Evolutionary conservation across 2,888 invertebrate genomes (phyloP).

Genomic region (Caenorhabditis virilis): DNA sequence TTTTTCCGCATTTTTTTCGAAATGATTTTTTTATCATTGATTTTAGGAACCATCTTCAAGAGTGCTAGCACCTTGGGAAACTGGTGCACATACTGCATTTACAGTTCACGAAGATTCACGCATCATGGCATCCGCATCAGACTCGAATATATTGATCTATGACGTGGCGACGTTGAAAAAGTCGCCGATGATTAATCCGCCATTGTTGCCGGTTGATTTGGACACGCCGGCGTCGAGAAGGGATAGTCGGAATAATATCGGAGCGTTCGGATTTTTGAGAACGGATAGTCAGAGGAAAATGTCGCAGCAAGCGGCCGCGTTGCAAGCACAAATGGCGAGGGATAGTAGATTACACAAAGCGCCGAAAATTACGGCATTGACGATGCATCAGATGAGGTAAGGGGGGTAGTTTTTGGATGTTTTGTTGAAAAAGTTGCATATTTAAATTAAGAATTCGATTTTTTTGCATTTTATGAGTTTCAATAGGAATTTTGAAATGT

Average conservation of each 20-base stretch:
- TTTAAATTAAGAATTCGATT: too few species aligned
- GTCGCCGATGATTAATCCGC: constrained; percentile 12
- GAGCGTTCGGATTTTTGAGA: constrained; percentile 17
- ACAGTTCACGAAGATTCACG: constrained; percentile 24
- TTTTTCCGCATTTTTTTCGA: not conserved
- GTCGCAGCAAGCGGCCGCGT: constrained; percentile 1
- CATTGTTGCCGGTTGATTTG: not conserved
- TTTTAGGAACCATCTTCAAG: constrained; percentile 16
- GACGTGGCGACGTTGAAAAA: constrained; percentile 12
- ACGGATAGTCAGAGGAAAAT: constrained; percentile 8
- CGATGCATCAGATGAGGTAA: constrained; percentile 41
- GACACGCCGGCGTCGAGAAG: not conserved
- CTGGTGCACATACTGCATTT: constrained; percentile 10
- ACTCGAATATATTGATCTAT: constrained; percentile 13
- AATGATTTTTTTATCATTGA: not conserved
- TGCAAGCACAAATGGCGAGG: not conserved
- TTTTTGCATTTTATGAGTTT: not conserved
- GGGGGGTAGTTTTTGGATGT: not conserved
- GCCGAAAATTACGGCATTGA: constrained; percentile 25
- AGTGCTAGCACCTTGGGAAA: constrained; percentile 12
- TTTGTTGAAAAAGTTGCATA: too few species aligned
- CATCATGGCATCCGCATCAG: constrained; percentile 18
- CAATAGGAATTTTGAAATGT: not conserved
- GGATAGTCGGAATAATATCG: not conserved
- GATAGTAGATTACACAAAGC: too few species aligned